Percentiles rank a stretch among this genome's conserved stretches.
Conservation (phyloP, 2,888 invertebrate species). For the Oxystoma pomonae region DNA sequence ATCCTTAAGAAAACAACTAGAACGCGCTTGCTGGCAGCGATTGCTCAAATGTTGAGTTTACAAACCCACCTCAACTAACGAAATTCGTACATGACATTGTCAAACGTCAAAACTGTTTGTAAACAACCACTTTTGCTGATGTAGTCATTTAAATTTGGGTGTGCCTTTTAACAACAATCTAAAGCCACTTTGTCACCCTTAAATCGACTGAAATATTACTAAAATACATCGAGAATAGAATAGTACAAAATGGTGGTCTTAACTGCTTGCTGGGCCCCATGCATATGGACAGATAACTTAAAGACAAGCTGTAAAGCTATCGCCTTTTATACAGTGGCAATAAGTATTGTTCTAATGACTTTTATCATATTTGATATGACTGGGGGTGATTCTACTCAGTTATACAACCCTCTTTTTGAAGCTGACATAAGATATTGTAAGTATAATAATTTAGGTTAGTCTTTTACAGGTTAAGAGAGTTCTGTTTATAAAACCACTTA, state of each 20-base stretch:
- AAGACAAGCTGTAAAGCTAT: slow-evolving; percentile 74
- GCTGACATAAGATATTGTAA: slow-evolving; percentile 73
- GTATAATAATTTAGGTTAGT: slow-evolving; percentile 45
- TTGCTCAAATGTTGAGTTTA: too few species aligned
- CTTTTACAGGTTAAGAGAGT: too few species aligned
- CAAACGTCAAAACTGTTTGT: too few species aligned
- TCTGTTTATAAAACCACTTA: too few species aligned
- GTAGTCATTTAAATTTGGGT: too few species aligned
- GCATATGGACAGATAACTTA: slow-evolving; percentile 77
- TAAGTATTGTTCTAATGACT: slow-evolving; percentile 71
- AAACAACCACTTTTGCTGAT: too few species aligned
- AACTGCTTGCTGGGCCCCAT: slow-evolving; percentile 83
- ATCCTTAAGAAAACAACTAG: too few species aligned
- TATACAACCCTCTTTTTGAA: slow-evolving; percentile 87
- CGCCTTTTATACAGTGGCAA: slow-evolving; percentile 72
- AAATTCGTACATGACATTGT: too few species aligned
- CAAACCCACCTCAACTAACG: too few species aligned
- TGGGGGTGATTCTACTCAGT: slow-evolving; percentile 86
- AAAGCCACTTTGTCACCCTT: not conserved
- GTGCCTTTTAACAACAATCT: not conserved
- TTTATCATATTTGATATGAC: slow-evolving; percentile 70
- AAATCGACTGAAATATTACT: not conserved
- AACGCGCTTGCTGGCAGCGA: too few species aligned
- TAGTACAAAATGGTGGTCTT: slow-evolving; percentile 64
- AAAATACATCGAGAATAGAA: not conserved